Conservation (phyloP, 2,888 invertebrate species). For the Drosophila sordidapex region DNA sequence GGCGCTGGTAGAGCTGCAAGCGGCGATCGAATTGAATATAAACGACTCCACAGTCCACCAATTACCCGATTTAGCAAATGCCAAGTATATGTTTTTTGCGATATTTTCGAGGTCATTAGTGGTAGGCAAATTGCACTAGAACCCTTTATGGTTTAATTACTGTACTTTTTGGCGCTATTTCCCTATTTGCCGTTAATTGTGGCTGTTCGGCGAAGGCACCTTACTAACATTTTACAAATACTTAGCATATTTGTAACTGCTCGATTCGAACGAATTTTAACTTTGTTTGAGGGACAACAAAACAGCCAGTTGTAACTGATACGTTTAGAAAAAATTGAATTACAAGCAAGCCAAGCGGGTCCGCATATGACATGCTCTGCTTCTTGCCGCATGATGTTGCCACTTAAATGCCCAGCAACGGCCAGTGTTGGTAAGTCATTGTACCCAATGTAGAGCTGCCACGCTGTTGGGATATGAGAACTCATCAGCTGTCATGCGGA, state of each 20-base stretch:
- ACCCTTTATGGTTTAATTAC: conserved; percentile 1
- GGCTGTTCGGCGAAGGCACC: conserved; percentile 1
- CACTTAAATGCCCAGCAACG: conserved; percentile 10
- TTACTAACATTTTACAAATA: conserved; percentile 2
- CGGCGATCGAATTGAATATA: conserved; percentile 52
- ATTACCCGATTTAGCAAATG: conserved; percentile 52
- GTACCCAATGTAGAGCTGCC: conserved; percentile 2
- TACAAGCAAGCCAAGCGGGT: conserved; percentile 65
- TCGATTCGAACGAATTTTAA: background rate
- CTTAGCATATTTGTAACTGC: conserved; percentile 13
- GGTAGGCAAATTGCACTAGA: conserved; percentile 36
- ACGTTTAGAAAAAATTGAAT: conserved; percentile 57
- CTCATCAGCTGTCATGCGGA: conserved; percentile 55
- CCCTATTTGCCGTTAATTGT: background rate
- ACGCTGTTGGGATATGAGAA: background rate
- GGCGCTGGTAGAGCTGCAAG: conserved; percentile 54
- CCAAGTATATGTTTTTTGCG: conserved; percentile 50
- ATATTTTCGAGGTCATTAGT: conserved; percentile 51
- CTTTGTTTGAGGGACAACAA: background rate
- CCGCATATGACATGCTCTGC: conserved; percentile 55
- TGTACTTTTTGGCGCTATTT: conserved; percentile 64
- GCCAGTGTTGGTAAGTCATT: conserved; percentile 29
- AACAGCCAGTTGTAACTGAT: conserved; percentile 22
- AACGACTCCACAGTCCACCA: conserved; percentile 57
- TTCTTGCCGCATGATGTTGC: conserved; percentile 25